These are phyloP conservation scores for Dione vanillae DNA, from an alignment of 2,888 invertebrate genomes.

Conservation along the genomic window DNA sequence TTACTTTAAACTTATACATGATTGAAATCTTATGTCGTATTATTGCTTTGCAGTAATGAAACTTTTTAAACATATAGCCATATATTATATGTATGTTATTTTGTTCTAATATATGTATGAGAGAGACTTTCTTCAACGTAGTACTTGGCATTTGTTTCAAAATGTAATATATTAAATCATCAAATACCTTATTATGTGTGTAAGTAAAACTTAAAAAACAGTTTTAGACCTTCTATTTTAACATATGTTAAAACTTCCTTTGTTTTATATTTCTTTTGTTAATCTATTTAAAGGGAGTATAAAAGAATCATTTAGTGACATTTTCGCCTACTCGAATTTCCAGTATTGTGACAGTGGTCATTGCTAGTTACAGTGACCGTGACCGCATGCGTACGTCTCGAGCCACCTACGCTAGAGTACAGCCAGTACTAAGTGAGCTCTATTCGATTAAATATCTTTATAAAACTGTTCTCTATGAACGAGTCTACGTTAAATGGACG, in stretches of 20 bases:
- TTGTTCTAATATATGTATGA: no score
- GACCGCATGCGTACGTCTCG: slow-evolving; percentile 58
- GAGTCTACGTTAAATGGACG: slow-evolving; percentile 56
- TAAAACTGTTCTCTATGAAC: slow-evolving; percentile 47
- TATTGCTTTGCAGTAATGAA: not conserved
- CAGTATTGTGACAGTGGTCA: slow-evolving; percentile 51
- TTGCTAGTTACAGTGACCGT: slow-evolving; percentile 54
- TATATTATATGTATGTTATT: no score
- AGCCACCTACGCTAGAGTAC: slow-evolving; percentile 65
- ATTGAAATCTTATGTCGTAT: not conserved
- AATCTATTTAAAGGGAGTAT: slow-evolving; percentile 22
- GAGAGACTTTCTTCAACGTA: no score
- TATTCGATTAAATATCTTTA: slow-evolving; percentile 40
- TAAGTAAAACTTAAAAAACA: not conserved
- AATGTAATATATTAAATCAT: no score
- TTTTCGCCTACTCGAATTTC: slow-evolving; percentile 39
- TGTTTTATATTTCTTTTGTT: slow-evolving; percentile 17
- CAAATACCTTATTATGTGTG: no score
- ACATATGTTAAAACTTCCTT: not conserved
- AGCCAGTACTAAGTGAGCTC: slow-evolving; percentile 58
- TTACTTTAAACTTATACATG: not conserved
- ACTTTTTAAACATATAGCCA: no score
- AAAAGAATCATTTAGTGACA: slow-evolving; percentile 36
- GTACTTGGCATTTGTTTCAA: no score
- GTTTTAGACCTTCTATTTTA: not conserved